Percentiles rank a stretch among this genome's conserved stretches.
Evolutionary conservation across 2,113 vertebrate species (phyloP).

Genomic region (Mus musculus): GRCm39 chrX:16303501-16304000

Average conservation of each 20-base stretch:
- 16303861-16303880: slow-evolving; percentile 8
- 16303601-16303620: not conserved
- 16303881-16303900: not conserved
- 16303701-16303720: not conserved
- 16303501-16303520: not conserved
- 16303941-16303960: not conserved
- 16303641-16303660: not conserved
- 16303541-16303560: too few relatives aligned
- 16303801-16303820: not conserved
- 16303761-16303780: not conserved
- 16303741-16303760: not conserved
- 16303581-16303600: not conserved
- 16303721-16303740: not conserved
- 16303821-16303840: not conserved
- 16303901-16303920: not conserved
- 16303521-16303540: not conserved
- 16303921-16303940: not conserved
- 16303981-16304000: too few relatives aligned
- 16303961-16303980: not conserved
- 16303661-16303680: not conserved
- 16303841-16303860: slow-evolving; percentile 41
- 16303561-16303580: not conserved
- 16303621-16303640: not conserved
- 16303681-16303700: not conserved
- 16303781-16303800: not conserved